Conservation (phyloP, 2,888 invertebrate genomes). For the Drosophila mulleri region DNA sequence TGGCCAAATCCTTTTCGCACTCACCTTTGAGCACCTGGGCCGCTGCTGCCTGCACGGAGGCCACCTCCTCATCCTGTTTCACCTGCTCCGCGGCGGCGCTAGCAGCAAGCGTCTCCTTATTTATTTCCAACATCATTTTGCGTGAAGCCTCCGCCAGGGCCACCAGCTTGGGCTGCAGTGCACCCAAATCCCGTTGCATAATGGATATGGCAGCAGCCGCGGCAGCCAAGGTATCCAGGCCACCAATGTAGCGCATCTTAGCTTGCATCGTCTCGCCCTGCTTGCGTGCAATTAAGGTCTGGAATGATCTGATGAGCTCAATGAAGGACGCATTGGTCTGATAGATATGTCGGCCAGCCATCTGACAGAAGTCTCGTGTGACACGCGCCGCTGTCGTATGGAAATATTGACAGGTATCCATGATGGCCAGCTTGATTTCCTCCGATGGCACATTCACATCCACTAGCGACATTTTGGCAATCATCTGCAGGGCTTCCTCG, state of each 20-base stretch:
- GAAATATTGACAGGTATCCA: conserved; percentile 94
- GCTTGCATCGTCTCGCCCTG: conserved; percentile 89
- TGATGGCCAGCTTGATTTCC: conserved; percentile 88
- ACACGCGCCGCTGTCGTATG: conserved; percentile 91
- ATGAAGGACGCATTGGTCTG: conserved; percentile 96
- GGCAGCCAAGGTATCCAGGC: conserved; percentile 91
- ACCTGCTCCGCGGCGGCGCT: conserved; percentile 92
- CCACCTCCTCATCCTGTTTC: conserved; percentile 94
- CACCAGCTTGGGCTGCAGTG: conserved; percentile 93
- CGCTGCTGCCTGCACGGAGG: conserved; percentile 93
- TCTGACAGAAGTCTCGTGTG: conserved; percentile 88
- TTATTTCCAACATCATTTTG: conserved; percentile 91
- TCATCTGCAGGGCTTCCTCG: conserved; percentile 92
- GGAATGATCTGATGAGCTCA: conserved; percentile 92
- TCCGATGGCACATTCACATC: conserved; percentile 88
- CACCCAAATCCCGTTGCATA: conserved; percentile 92
- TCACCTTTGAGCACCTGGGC: conserved; percentile 94
- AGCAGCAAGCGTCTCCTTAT: conserved; percentile 91
- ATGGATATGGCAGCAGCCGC: conserved; percentile 92
- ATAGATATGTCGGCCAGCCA: conserved; percentile 91
- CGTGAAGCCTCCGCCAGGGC: conserved; percentile 92
- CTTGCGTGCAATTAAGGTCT: conserved; percentile 90
- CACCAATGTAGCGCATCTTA: conserved; percentile 91
- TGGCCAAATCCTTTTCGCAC: conserved; percentile 96
- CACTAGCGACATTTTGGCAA: conserved; percentile 90